Percentiles rank a stretch among this genome's conserved stretches.
Evolutionary conservation across 2,113 vertebrate genomes (phyloP).

Genomic region (Cyprinodon tularosa): DNA sequence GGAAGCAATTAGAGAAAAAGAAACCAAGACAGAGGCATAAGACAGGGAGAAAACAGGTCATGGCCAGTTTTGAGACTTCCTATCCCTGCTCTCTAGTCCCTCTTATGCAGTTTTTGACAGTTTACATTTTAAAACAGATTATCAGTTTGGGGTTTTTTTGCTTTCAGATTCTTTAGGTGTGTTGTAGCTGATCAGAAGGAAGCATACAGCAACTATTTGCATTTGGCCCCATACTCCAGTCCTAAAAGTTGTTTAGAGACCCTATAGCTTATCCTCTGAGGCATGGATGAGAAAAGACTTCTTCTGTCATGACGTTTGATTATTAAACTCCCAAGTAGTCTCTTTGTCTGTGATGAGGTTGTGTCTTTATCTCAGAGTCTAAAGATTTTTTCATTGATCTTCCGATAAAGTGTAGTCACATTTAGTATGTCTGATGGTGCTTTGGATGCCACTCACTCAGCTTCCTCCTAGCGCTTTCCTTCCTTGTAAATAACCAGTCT

Average conservation of each 20-base stretch:
- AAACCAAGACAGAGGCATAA: too few species aligned
- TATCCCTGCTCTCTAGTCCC: too few species aligned
- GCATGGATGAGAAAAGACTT: background rate
- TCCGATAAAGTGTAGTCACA: background rate
- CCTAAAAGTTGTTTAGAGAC: background rate
- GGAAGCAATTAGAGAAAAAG: too few species aligned
- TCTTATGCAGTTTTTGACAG: too few species aligned
- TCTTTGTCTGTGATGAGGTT: background rate
- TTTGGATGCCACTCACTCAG: background rate
- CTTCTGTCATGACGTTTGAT: background rate
- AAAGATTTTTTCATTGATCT: constrained; percentile 5
- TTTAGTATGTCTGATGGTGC: background rate
- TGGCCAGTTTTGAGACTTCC: too few species aligned
- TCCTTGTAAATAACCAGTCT: background rate
- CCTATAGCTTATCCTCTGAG: background rate
- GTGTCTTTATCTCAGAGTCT: background rate
- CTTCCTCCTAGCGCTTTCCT: background rate
- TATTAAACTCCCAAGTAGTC: background rate
- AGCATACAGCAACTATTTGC: background rate
- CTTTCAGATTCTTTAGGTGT: too few species aligned
- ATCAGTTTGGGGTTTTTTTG: too few species aligned
- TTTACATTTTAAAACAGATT: too few species aligned
- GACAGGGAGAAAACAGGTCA: too few species aligned
- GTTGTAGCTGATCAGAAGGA: too few species aligned
- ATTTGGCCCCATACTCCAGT: background rate